A percentile compares a stretch with the other conserved stretches of the same genome.
phyloP scores from a whole-genome alignment of 1,140 invertebrate genomes.

The Drosophila sulfurigaster region DNA sequence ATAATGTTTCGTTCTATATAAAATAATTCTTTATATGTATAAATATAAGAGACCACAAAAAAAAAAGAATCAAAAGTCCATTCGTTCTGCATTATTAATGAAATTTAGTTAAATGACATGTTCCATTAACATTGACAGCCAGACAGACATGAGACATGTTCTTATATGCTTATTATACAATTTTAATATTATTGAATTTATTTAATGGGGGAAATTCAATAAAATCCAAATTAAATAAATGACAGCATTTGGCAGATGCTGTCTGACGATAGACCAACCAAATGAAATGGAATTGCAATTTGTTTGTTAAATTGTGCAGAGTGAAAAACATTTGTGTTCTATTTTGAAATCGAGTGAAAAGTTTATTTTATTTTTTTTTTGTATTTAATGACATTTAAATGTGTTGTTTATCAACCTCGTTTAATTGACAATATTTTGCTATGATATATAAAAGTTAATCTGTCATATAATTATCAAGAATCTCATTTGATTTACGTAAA shows the following conservation, averaged over 20 bases:
- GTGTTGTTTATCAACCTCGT: neutral
- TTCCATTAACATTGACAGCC: too few relatives aligned
- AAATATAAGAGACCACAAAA: too few relatives aligned
- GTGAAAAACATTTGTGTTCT: neutral
- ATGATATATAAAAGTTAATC: neutral
- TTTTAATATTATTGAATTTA: neutral
- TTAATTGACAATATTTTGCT: neutral
- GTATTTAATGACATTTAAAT: constrained; percentile 12
- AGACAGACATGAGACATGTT: too few relatives aligned
- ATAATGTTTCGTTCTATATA: too few relatives aligned
- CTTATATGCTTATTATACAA: neutral
- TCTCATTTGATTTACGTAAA: neutral
- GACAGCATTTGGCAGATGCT: constrained; percentile 1
- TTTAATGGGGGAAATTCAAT: neutral
- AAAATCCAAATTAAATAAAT: neutral
- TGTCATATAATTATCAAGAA: neutral
- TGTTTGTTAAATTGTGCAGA: constrained; percentile 12
- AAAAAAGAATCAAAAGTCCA: too few relatives aligned
- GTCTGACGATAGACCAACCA: neutral
- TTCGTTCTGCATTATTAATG: too few relatives aligned
- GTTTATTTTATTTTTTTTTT: neutral
- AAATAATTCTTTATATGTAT: too few relatives aligned
- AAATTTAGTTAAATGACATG: too few relatives aligned
- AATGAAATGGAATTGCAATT: neutral
- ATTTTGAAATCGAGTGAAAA: neutral